Conservation (phyloP, 2,113 vertebrate genomes). For the Megaceryle torquata region DNA sequence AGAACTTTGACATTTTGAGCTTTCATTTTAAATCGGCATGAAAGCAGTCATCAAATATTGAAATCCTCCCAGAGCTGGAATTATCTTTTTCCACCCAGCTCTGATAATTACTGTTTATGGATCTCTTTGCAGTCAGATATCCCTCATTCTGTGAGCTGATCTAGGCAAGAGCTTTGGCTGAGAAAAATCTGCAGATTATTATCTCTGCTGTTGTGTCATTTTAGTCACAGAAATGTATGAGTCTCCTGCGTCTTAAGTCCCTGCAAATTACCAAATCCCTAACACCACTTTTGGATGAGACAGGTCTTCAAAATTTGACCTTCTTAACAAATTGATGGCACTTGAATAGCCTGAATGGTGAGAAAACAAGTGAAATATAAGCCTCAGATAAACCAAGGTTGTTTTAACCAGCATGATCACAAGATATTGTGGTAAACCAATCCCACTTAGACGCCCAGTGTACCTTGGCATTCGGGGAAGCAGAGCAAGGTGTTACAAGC, state of each 20-base stretch:
- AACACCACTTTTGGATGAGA: neutral
- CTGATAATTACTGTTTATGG: neutral
- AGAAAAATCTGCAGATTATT: neutral
- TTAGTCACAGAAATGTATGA: neutral
- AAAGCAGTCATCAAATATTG: conserved; percentile 33
- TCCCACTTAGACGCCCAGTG: neutral
- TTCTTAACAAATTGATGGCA: neutral
- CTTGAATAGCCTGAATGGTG: neutral
- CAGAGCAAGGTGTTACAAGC: neutral
- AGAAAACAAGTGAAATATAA: neutral
- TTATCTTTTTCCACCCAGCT: neutral
- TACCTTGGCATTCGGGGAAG: neutral
- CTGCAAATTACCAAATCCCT: neutral
- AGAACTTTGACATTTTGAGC: conserved; percentile 32
- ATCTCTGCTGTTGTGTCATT: neutral
- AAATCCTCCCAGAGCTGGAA: neutral
- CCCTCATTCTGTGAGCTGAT: neutral
- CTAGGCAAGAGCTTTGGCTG: neutral
- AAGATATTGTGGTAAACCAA: neutral
- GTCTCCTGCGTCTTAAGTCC: neutral
- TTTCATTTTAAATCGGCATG: neutral
- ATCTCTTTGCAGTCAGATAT: neutral
- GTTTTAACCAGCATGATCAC: neutral
- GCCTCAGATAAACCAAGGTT: neutral
- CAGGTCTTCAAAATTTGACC: neutral